These are phyloP conservation scores for Pocota personata DNA, from an alignment of 2,888 invertebrate species.

Conservation along the genomic window DNA sequence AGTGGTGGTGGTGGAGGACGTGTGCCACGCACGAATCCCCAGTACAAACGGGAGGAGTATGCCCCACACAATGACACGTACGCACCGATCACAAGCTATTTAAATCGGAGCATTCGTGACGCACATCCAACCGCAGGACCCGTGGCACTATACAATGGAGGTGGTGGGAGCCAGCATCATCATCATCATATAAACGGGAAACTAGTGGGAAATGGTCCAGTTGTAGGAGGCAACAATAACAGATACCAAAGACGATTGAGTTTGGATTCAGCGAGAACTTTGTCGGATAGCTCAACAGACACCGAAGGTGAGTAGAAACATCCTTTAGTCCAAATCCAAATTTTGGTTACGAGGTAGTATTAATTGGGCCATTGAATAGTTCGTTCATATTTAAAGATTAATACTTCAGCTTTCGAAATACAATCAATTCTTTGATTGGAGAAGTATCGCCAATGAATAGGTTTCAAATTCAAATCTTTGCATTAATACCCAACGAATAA, in stretches of 20 bases:
- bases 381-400: no score
- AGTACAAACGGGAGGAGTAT: constrained; percentile 79
- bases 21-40: constrained; percentile 86
- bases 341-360: no score
- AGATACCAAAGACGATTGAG: constrained; percentile 85
- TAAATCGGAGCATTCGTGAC: constrained; percentile 67
- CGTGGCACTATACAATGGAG: constrained; percentile 76
- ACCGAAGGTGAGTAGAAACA: constrained; percentile 82
- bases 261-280: constrained; percentile 88
- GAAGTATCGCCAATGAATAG: no score
- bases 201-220: constrained; percentile 22
- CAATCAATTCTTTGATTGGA: no score
- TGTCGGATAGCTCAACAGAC: constrained; percentile 89
- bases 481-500: no score
- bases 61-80: constrained; percentile 77
- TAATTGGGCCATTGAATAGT: no score
- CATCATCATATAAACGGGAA: constrained; percentile 67
- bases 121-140: constrained; percentile 70
- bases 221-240: constrained; percentile 69
- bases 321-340: no score
- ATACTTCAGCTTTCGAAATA: no score
- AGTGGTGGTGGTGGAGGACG: constrained; percentile 82
- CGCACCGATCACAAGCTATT: constrained; percentile 72
- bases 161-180: constrained; percentile 56
- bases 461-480: no score